These are phyloP conservation scores for Anarhynchus alexandrinus DNA, from an alignment of 2,113 vertebrate genomes.

Conservation along the genomic window DNA sequence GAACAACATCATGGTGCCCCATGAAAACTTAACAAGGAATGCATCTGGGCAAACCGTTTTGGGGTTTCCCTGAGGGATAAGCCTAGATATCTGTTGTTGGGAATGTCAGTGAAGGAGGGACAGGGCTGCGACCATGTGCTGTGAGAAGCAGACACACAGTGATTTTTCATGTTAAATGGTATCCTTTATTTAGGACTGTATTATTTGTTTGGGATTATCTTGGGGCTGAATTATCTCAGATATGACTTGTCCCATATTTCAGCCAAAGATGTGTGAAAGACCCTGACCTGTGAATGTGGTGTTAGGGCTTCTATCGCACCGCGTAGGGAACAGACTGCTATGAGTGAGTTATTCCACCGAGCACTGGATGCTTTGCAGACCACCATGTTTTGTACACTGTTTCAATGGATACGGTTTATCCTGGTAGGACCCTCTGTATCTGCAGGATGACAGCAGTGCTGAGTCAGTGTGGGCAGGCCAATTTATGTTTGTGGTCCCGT, in stretches of 20 bases:
- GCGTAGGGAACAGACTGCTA: fast-evolving
- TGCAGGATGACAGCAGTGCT: background rate
- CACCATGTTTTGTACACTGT: background rate
- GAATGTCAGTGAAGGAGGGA: background rate
- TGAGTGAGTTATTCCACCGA: background rate
- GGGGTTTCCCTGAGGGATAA: background rate
- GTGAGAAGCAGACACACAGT: fast-evolving
- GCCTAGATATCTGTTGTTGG: background rate
- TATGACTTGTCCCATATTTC: background rate
- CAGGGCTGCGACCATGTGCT: background rate
- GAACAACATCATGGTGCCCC: background rate
- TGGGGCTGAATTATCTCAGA: background rate
- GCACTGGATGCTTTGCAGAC: background rate
- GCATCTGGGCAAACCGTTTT: background rate
- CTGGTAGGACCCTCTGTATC: background rate
- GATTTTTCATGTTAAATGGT: background rate
- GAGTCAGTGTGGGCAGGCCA: background rate
- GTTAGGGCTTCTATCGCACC: background rate
- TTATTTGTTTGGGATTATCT: background rate
- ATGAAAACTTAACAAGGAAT: background rate
- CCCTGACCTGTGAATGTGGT: background rate
- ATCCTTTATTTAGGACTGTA: background rate
- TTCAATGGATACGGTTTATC: background rate
- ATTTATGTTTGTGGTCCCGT: background rate
- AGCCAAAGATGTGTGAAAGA: background rate